Conservation (phyloP, 2,113 vertebrate genomes). For the Fulmarus glacialis region DNA sequence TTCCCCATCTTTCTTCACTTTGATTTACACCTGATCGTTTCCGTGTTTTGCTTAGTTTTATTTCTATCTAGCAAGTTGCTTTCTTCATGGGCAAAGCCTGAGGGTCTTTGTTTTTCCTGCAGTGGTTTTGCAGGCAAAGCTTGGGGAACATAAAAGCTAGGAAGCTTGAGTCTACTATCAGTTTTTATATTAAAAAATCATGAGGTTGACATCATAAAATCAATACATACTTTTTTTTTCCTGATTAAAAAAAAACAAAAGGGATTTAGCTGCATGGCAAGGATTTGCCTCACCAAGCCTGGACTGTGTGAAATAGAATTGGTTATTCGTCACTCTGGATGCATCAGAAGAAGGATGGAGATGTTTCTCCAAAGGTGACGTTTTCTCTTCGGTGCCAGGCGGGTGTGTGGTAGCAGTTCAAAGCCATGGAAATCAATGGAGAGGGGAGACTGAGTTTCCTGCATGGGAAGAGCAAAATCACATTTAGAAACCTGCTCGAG, state of each 20-base stretch:
- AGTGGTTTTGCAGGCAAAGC: not conserved
- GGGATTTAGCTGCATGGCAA: not conserved
- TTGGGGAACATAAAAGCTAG: not conserved
- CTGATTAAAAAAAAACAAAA: not conserved
- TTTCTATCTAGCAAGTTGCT: not conserved
- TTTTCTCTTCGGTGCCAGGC: not conserved
- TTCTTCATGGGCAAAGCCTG: not conserved
- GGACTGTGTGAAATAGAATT: not conserved
- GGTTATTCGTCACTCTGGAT: not conserved
- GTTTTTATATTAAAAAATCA: not conserved
- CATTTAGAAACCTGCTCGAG: not conserved
- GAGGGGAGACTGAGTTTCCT: not conserved
- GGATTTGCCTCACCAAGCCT: not conserved
- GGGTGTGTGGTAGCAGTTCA: not conserved
- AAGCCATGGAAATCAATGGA: not conserved
- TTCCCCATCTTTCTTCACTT: not conserved
- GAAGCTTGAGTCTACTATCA: not conserved
- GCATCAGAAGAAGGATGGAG: not conserved
- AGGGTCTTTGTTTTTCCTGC: not conserved
- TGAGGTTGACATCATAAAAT: not conserved
- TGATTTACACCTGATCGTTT: not conserved
- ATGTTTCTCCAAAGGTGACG: not conserved
- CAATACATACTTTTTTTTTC: not conserved
- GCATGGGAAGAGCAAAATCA: not conserved
- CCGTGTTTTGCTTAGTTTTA: not conserved